These are phyloP conservation scores for Xestia xanthographa DNA, from an alignment of 2,888 invertebrate genomes.

Conservation along the genomic window DNA sequence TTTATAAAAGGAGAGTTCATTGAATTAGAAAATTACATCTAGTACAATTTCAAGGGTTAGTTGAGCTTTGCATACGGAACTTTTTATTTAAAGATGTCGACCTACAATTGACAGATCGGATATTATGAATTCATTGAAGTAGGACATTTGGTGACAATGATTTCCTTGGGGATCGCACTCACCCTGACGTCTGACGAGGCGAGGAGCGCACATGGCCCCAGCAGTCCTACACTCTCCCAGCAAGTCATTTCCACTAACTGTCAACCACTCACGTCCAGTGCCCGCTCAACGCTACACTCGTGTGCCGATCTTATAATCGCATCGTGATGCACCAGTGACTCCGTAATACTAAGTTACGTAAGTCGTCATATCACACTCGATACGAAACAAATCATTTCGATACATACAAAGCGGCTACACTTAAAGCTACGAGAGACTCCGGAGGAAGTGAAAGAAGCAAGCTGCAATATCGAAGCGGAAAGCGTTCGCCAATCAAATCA, in stretches of 20 bases:
- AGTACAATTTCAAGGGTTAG: constrained; percentile 61
- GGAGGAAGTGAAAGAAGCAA: constrained; percentile 84
- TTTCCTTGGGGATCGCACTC: constrained; percentile 76
- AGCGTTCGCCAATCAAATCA: constrained; percentile 88
- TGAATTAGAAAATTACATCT: constrained; percentile 70
- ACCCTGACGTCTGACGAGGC: constrained; percentile 88
- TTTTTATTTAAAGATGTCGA: constrained; percentile 60
- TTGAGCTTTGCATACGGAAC: constrained; percentile 59
- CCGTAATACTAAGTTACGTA: constrained; percentile 83
- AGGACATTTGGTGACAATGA: constrained; percentile 44
- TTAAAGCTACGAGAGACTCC: constrained; percentile 79
- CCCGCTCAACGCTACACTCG: constrained; percentile 71
- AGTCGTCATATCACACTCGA: constrained; percentile 75
- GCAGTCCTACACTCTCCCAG: constrained; percentile 89
- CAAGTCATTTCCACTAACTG: constrained; percentile 86
- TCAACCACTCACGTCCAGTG: constrained; percentile 65
- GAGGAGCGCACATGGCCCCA: constrained; percentile 89
- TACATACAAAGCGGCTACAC: constrained; percentile 85
- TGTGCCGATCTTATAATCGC: constrained; percentile 78
- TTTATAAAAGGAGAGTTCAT: constrained; percentile 37
- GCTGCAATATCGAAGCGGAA: constrained; percentile 88
- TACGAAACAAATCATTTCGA: constrained; percentile 72
- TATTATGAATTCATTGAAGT: constrained; percentile 53
- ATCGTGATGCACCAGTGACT: constrained; percentile 82
- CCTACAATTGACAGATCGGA: constrained; percentile 42